Base-by-base conservation (phyloP, 2,113 vertebrate species). In the Ginglymostoma cirratum region DNA sequence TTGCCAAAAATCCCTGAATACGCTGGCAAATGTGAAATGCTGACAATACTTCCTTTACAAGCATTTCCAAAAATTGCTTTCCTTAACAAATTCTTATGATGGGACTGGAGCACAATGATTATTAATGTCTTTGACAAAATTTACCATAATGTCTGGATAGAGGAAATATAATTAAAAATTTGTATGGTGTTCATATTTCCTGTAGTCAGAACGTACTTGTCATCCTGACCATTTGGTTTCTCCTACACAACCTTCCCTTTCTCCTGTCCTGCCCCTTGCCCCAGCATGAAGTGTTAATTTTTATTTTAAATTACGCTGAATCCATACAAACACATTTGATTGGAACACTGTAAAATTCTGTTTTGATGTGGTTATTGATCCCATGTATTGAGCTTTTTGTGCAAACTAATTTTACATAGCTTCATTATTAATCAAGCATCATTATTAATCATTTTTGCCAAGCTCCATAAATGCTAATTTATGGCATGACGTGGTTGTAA, bases 171-270 rank as follows among this genome's bases (percentile, higher is more conserved):
- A 52, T 72, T 95, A 7, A 72, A 95, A 95, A 95, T 12, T 30
- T 95, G 94, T 69, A 95, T 95, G 93, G 69, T 76, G 42, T 70
- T 95, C 94, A 34, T 70, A 24, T 70, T 95, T 95, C 69, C 89
- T 93, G 55, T 8, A 66, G 89, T 67, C 34, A 65, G 15, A 94
- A 67, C 27, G 42, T 27, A 48, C 23, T 48, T 0, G n/a, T 69
- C 65, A 69, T 45, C 38, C 12, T 94, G 93, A 45, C 21, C 66
- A 94, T 94, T 94, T 94, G 66, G 12, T 95, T 95, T 95, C 69
- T 95, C 67, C 42, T 95, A 45, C 45, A 1, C 69, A 95, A 30
- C 94, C 67, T 27, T 1, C 30, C 69, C 45, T 72, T 72, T 4
- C 45, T 52, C 15, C 69, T 42, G 38, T 12, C 38, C 93, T 45